These are phyloP conservation scores for Catharus fuscescens DNA, from an alignment of 2,113 vertebrate genomes.

Conservation along the genomic window DNA sequence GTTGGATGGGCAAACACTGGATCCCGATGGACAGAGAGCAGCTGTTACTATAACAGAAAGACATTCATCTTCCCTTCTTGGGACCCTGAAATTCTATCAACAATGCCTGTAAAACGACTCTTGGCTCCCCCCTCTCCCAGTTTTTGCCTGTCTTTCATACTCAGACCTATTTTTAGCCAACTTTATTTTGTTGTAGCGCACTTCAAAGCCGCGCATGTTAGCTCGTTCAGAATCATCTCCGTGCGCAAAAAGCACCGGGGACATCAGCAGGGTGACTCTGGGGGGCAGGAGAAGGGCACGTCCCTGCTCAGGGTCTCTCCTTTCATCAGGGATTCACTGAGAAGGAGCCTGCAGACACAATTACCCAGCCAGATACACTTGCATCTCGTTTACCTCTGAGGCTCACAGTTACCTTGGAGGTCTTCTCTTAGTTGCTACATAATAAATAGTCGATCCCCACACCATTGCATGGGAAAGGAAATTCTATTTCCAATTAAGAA, in stretches of 20 bases:
- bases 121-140: not conserved
- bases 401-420: conserved; percentile 15
- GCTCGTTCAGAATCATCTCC: not conserved
- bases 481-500: not conserved
- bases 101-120: conserved; percentile 68
- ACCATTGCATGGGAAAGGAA: not conserved
- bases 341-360: not conserved
- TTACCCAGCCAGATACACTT: not conserved
- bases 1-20: conserved; percentile 62
- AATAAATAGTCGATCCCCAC: not conserved
- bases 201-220: not conserved
- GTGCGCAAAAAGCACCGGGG: rapidly evolving
- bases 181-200: conserved; percentile 16
- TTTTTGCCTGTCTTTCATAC: conserved; percentile 67
- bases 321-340: conserved; percentile 1
- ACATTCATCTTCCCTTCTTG: conserved; percentile 63
- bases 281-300: not conserved
- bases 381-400: not conserved
- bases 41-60: conserved; percentile 77
- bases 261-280: rapidly evolving
- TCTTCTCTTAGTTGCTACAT: conserved; percentile 5
- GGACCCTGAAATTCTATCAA: conserved; percentile 72
- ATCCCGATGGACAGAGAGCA: conserved; percentile 78
- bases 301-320: not conserved
- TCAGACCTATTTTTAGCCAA: conserved; percentile 78